Conservation (phyloP, 2,113 vertebrate genomes). For the Varanus salvator region DNA sequence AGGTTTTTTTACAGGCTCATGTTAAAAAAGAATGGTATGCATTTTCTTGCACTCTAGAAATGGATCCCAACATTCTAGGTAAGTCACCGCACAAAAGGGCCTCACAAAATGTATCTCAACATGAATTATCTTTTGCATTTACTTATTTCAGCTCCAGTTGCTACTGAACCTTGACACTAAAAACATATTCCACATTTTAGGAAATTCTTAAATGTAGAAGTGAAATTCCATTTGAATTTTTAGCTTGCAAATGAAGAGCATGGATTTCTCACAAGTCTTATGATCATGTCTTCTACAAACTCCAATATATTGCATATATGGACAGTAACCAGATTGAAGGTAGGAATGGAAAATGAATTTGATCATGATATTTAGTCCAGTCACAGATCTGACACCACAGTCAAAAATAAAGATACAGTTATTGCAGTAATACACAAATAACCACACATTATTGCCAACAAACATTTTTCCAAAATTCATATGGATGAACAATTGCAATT, state of each 20-base stretch:
- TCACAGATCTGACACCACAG: neutral
- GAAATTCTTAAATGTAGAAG: neutral
- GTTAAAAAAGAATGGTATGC: neutral
- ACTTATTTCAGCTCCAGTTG: neutral
- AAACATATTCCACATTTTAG: neutral
- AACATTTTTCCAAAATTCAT: neutral
- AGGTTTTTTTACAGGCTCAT: neutral
- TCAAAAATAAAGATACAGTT: too few relatives aligned
- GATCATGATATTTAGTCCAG: neutral
- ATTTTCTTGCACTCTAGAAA: neutral
- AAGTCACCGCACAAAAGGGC: neutral
- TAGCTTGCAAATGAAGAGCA: neutral
- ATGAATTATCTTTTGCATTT: constrained; percentile 13
- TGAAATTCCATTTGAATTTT: neutral
- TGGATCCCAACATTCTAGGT: neutral
- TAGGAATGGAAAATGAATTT: neutral
- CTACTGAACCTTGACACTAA: neutral
- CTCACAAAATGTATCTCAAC: neutral
- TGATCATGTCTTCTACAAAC: neutral
- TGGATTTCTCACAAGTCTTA: neutral
- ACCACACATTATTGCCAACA: neutral
- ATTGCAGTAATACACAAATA: neutral
- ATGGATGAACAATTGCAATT: neutral
- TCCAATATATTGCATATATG: neutral
- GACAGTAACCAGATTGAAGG: neutral